Conservation (phyloP, 2,113 vertebrate genomes). For the Antennarius striatus region DNA sequence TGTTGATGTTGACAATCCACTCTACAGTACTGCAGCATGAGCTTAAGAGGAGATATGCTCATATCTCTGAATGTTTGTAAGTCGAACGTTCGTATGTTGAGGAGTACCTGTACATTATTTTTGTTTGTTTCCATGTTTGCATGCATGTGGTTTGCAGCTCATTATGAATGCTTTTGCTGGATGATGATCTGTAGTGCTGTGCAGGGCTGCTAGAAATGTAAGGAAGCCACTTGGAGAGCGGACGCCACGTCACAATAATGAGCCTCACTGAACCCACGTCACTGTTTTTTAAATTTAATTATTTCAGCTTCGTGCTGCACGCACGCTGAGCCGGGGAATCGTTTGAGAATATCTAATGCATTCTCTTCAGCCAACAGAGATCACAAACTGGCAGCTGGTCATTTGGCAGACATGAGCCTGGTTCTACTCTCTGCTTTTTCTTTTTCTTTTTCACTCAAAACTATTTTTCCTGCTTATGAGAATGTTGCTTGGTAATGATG, state of each 20-base stretch:
- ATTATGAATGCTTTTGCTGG: slow-evolving; percentile 40
- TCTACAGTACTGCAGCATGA: too few relatives aligned
- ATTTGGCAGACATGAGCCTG: slow-evolving; percentile 28
- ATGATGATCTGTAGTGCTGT: slow-evolving; percentile 61
- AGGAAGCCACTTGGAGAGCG: slow-evolving; percentile 33
- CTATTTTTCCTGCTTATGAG: slow-evolving; percentile 24
- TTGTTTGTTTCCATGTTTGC: slow-evolving; percentile 9
- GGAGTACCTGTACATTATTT: background rate
- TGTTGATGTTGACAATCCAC: too few relatives aligned
- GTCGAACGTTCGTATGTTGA: too few relatives aligned
- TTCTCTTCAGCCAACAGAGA: slow-evolving; percentile 21
- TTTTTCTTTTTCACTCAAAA: slow-evolving; percentile 14
- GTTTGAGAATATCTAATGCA: slow-evolving; percentile 14
- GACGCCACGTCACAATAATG: slow-evolving; percentile 30
- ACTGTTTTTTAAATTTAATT: slow-evolving; percentile 1
- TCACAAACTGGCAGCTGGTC: slow-evolving; percentile 7
- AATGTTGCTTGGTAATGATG: slow-evolving; percentile 27
- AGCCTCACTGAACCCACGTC: slow-evolving; percentile 14
- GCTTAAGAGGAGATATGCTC: too few relatives aligned
- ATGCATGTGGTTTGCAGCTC: slow-evolving; percentile 27
- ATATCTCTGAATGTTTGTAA: background rate
- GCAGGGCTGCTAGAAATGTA: slow-evolving; percentile 56
- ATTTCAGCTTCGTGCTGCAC: slow-evolving; percentile 1
- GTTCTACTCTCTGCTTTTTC: slow-evolving; percentile 27
- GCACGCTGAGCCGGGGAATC: slow-evolving; percentile 2